Percentiles rank a stretch among this genome's conserved stretches.
These are phyloP conservation scores for Staurois parvus DNA, from an alignment of 2,797 vertebrate species.

Conservation along the genomic window DNA sequence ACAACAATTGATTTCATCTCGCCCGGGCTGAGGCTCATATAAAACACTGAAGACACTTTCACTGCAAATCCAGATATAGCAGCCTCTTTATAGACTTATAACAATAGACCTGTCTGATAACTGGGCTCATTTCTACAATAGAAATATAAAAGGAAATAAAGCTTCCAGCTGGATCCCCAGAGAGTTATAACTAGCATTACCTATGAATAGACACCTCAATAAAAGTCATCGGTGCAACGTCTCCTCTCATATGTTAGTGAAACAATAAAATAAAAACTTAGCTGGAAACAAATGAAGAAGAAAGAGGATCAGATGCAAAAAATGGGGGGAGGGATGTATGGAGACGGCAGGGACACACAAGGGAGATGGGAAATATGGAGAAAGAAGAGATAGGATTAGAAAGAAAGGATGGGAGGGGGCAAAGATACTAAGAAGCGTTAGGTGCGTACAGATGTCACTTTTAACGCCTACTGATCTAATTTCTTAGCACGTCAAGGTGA, in stretches of 20 bases:
- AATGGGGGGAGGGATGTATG: slow-evolving; percentile 1
- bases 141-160: slow-evolving; percentile 52
- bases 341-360: slow-evolving; percentile 40
- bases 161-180: slow-evolving; percentile 32
- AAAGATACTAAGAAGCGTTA: slow-evolving; percentile 34
- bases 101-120: slow-evolving; percentile 54
- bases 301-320: slow-evolving; percentile 8
- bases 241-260: slow-evolving; percentile 40
- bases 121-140: slow-evolving; percentile 39
- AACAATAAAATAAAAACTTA: slow-evolving; percentile 26
- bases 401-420: slow-evolving; percentile 15
- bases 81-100: slow-evolving; percentile 45
- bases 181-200: slow-evolving; percentile 48
- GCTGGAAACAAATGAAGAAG: neutral
- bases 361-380: slow-evolving; percentile 63
- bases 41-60: slow-evolving; percentile 32
- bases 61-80: slow-evolving; percentile 22
- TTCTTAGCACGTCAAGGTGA: slow-evolving; percentile 54
- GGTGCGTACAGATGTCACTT: slow-evolving; percentile 31
- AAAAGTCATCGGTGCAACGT: slow-evolving; percentile 27
- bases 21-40: neutral
- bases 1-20: slow-evolving; percentile 25
- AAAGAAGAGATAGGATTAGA: slow-evolving; percentile 31
- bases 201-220: slow-evolving; percentile 56
- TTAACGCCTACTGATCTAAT: slow-evolving; percentile 40